These are phyloP conservation scores for Drosophila nigromelanica DNA, from an alignment of 1,140 invertebrate species.

Conservation along the genomic window DNA sequence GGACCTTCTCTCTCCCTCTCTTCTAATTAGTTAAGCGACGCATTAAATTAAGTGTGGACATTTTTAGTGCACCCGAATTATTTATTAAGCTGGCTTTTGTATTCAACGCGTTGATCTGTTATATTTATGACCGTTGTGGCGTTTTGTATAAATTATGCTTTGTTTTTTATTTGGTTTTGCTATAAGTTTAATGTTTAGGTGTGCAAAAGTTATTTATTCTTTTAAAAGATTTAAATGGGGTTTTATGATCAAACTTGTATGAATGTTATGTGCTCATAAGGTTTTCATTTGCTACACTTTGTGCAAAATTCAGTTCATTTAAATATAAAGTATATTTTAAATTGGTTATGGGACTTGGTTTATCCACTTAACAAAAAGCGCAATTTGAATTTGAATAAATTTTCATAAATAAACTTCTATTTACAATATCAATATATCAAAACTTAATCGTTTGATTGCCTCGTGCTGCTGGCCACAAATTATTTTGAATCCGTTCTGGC, in stretches of 20 bases:
- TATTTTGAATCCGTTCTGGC: not conserved
- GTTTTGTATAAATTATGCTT: slow-evolving; percentile 1
- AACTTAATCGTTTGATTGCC: not conserved
- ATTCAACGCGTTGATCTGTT: not conserved
- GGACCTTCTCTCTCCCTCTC: not conserved
- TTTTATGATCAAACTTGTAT: not conserved
- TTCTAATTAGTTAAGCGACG: slow-evolving; percentile 71
- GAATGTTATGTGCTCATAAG: not conserved
- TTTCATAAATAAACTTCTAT: too few relatives aligned
- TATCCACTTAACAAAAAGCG: too few relatives aligned
- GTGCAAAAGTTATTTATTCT: not conserved
- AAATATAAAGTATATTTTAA: not conserved
- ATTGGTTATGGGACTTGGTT: too few relatives aligned
- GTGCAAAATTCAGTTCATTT: not conserved
- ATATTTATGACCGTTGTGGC: slow-evolving; percentile 4
- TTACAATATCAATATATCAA: slow-evolving; percentile 3
- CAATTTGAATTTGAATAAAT: too few relatives aligned
- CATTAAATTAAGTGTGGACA: slow-evolving; percentile 58
- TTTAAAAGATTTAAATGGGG: not conserved
- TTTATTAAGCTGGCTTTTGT: slow-evolving; percentile 51
- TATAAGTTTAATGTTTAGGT: not conserved
- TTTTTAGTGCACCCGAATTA: slow-evolving; percentile 63
- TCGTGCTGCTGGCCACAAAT: not conserved
- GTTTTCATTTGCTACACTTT: too few relatives aligned
- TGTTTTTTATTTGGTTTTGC: not conserved